Evolutionary conservation across 2,888 invertebrate species (phyloP), one percentile per base, ranked within the genome.

Genomic region (Netelia virgata): DNA sequence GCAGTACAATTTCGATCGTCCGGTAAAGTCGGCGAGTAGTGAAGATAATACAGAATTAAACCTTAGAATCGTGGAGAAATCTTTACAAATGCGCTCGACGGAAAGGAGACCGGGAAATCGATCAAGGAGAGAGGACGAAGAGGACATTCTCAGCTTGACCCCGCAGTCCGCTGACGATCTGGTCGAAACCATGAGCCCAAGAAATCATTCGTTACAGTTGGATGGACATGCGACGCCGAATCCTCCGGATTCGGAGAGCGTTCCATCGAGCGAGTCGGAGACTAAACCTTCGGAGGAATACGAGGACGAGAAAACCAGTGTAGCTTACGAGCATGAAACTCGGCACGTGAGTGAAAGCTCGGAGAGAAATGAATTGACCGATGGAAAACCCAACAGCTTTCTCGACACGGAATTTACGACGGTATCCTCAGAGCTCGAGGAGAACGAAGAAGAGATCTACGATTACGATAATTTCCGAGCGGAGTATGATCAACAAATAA

Each of bases 401-500:
- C 53, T 68, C 9, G 76, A 79, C 8, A 43, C 69, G 14, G 69
- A 78, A 53, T 53, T 47, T 20, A 70, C 68, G 6, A 81, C 82
- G 9, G 47, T 28, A 1, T 6, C 86, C 43, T 36, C 63, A 53
- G 20, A 70, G n/a, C 57, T 64, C 3, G 86, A 89, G 74, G 88
- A 90, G 84, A 69, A 90, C 43, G 87, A 90, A 3, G 90, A 91
- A 64, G 86, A 90, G 43, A 82, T 88, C 83, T 94, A 94, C 82
- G 92, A 94, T 89, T 95, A 94, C 78, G 90, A 94, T 14, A 89
- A 89, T 63, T 92, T 95, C 59, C 90, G 94, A 82, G 89, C 91
- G 8, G 95, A 95, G 87, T 96, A 95, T 86, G 90, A 94, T 47
- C 91, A 91, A n/a, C 92, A 94, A 78, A 87, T 94, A 6, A 87